These are phyloP conservation scores for Frankliniella intonsa DNA, from an alignment of 2,888 invertebrate genomes.

Conservation along the genomic window DNA sequence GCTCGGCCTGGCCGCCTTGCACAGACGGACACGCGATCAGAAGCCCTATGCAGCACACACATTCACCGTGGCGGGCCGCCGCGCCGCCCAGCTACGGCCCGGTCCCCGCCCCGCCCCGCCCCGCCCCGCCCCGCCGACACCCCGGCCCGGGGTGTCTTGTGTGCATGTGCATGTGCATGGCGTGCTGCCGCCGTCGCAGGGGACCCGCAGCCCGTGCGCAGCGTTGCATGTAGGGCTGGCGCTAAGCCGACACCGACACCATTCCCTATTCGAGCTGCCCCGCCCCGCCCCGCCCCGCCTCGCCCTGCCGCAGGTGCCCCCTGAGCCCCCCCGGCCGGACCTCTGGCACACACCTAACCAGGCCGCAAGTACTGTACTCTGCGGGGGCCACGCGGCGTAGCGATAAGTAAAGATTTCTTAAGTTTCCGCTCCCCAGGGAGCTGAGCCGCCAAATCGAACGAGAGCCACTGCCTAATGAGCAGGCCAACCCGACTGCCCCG, in stretches of 20 bases:
- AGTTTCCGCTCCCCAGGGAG: background rate
- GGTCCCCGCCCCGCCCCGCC: background rate
- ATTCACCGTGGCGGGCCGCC: too few species aligned
- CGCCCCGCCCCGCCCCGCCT: background rate
- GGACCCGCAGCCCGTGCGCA: background rate
- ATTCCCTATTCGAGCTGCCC: background rate
- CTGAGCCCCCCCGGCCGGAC: background rate
- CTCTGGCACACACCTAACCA: background rate
- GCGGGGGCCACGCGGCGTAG: background rate
- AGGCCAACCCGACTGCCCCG: background rate
- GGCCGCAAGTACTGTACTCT: background rate
- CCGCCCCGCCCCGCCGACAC: background rate
- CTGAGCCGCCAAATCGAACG: too few species aligned
- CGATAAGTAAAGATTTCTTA: too few species aligned
- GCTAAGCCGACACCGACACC: constrained; percentile 20
- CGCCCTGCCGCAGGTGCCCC: background rate
- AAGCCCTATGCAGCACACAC: background rate
- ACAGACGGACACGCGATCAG: background rate
- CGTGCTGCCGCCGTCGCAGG: background rate
- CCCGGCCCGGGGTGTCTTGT: background rate
- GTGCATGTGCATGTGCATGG: too few species aligned
- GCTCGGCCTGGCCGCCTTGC: background rate
- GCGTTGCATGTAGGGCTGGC: background rate
- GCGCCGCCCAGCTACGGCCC: too few species aligned
- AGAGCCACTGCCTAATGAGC: too few species aligned